A percentile compares a stretch with the other conserved stretches of the same genome.
These are phyloP conservation scores for Tetraodon nigroviridis DNA, from an alignment of 2,113 vertebrate species.

Conservation along the genomic window DNA sequence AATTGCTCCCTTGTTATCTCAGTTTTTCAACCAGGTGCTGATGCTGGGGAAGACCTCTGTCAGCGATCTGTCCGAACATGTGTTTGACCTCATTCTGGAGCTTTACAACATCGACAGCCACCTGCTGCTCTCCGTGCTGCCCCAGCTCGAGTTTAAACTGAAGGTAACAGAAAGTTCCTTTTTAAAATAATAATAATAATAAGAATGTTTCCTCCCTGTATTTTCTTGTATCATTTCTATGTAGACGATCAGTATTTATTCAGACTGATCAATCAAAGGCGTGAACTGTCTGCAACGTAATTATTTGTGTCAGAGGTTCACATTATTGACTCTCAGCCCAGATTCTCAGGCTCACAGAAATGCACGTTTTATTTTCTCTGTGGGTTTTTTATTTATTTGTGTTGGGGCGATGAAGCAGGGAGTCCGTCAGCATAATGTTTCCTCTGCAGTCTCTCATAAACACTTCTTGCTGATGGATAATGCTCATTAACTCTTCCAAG, in stretches of 20 bases:
- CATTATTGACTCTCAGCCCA: not conserved
- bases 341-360: conserved; percentile 16
- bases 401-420: conserved; percentile 46
- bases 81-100: conserved; percentile 97
- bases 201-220: too few relatives aligned
- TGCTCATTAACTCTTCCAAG: conserved; percentile 61
- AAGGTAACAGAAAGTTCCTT: conserved; percentile 78
- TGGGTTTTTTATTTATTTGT: conserved; percentile 49
- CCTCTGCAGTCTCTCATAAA: conserved; percentile 62
- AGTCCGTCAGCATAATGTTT: conserved; percentile 62
- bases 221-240: too few relatives aligned
- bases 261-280: not conserved
- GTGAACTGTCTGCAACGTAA: not conserved
- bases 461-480: conserved; percentile 60
- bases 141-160: conserved; percentile 97
- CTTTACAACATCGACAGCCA: conserved; percentile 98
- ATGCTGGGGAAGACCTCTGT: conserved; percentile 99
- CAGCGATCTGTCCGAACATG: conserved; percentile 96
- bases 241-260: too few relatives aligned
- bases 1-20: not conserved
- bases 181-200: too few relatives aligned
- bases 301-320: not conserved
- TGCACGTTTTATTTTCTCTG: conserved; percentile 26
- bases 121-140: conserved; percentile 95
- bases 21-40: conserved; percentile 99